These are phyloP conservation scores for Epinephelus coioides DNA, from an alignment of 2,797 vertebrate genomes.

Conservation along the genomic window DNA sequence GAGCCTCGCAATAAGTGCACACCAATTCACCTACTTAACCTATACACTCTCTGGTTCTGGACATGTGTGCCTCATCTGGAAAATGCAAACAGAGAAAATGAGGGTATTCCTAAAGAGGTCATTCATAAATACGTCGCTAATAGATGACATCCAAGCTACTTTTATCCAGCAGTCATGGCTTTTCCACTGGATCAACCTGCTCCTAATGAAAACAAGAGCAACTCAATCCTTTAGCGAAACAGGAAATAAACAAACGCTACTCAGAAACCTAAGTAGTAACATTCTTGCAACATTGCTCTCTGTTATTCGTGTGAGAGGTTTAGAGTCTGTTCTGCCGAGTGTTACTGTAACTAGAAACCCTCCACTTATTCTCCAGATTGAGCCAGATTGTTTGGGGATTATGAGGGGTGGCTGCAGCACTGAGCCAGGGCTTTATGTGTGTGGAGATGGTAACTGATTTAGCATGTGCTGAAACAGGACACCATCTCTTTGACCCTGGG, in stretches of 20 bases:
- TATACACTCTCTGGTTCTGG: constrained; percentile 38
- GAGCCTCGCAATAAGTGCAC: constrained; percentile 40
- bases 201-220: constrained; percentile 33
- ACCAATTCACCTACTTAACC: constrained; percentile 74
- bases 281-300: constrained; percentile 41
- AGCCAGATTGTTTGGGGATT: constrained; percentile 84
- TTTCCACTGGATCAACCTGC: constrained; percentile 33
- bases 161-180: not conserved
- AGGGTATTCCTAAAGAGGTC: constrained; percentile 30
- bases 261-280: constrained; percentile 51
- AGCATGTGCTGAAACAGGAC: constrained; percentile 88
- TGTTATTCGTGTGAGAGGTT: constrained; percentile 49
- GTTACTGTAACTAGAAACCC: constrained; percentile 82
- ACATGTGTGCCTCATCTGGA: constrained; percentile 58
- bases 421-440: constrained; percentile 78
- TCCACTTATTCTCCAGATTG: constrained; percentile 85
- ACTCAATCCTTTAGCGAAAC: constrained; percentile 34
- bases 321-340: constrained; percentile 64
- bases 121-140: constrained; percentile 25
- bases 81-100: constrained; percentile 45
- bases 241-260: constrained; percentile 70
- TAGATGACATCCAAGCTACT: constrained; percentile 19
- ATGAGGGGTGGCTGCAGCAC: constrained; percentile 76
- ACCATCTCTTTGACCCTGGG: constrained; percentile 86
- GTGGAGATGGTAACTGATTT: constrained; percentile 87